Base-by-base conservation (phyloP, 2,888 invertebrate species). In the Eulithis prunata region DNA sequence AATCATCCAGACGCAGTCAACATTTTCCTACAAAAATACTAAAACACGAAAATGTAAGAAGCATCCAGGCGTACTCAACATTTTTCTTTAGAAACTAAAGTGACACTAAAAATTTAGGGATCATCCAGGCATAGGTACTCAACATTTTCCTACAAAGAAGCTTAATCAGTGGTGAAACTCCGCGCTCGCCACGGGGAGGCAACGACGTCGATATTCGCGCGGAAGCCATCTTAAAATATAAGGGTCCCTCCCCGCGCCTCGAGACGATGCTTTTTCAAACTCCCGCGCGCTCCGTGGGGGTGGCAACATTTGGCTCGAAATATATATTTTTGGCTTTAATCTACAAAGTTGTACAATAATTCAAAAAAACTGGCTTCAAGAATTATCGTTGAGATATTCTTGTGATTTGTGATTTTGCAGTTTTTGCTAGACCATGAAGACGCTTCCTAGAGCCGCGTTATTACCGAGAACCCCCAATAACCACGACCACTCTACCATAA, bases 141-240 rank as follows among this genome's bases (percentile, higher is more conserved):
- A 68, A 72, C 71, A 71, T 64, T 67, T 65, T 68, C 66, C 62
- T 55, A 58, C 46, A 55, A 70, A 72, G 74, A 73, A 71, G 55
- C 63, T 57, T 83, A 84, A 84, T 83, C 81, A 75, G 76, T 73
- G 77, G 78, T 54, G 81, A 86, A 86, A 88, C 84, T 84, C 54
- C 54, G 80, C 79, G 78, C 80, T 82, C 62, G 72, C 53, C 69
- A 53, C 70, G 66, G 64, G 81, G 69, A 78, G 74, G 82, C 80
- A 81, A 71, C 75, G 84, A 88, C 91, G 91, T 91, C 91, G 89
- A 91, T 91, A 91, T 83, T 86, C 87, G 85, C 87, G 88, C 88
- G 91, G 92, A 91, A 90, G 92, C 91, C 92, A 91, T 92, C 92
- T 92, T 92, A 91, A 91, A 91, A 91, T 91, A 90, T 92, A 90